These are phyloP conservation scores for Platorchestia sp. DNA, from an alignment of 1,140 invertebrate species.

Conservation along the genomic window DNA sequence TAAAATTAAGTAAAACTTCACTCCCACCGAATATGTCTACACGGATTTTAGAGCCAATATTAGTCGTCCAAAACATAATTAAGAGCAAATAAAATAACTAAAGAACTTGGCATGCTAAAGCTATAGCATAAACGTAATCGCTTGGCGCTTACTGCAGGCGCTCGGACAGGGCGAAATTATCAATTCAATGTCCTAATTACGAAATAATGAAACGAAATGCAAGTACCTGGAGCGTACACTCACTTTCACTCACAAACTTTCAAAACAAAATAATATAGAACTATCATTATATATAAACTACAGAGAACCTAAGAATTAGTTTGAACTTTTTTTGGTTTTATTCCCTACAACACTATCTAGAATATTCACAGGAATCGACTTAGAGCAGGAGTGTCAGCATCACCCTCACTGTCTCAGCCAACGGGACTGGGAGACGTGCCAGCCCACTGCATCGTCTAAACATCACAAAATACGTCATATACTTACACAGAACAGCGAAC, in stretches of 20 bases:
- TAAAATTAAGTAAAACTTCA: background rate
- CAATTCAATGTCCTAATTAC: background rate
- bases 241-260: background rate
- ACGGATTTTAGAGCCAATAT: background rate
- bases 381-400: background rate
- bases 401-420: background rate
- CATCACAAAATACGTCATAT: background rate
- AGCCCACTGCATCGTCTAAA: background rate
- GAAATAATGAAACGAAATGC: background rate
- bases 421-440: background rate
- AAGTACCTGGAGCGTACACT: background rate
- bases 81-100: background rate
- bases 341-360: conserved; percentile 17
- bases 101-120: background rate
- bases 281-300: conserved; percentile 36
- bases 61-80: background rate
- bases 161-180: background rate
- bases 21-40: background rate
- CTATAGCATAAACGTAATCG: background rate
- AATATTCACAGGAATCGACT: conserved; percentile 51
- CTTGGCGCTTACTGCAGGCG: background rate
- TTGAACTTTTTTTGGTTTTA: conserved; percentile 56
- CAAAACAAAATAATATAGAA: background rate
- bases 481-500: background rate
- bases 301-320: conserved; percentile 45